Conservation (phyloP, 2,888 invertebrate genomes). For the Phalangium opilio region DNA sequence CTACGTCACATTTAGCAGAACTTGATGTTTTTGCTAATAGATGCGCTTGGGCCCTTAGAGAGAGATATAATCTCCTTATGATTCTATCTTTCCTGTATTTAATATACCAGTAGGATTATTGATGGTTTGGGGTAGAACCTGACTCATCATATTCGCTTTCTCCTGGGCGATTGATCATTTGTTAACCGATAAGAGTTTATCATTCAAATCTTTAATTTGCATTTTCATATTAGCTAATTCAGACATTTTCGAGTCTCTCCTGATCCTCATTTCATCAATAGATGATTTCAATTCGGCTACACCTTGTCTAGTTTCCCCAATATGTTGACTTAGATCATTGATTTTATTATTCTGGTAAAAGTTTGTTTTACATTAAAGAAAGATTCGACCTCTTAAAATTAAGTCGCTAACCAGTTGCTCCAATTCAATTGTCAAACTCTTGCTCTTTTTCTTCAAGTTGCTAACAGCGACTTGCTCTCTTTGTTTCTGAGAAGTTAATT, state of each 20-base stretch:
- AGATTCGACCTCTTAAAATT: background rate
- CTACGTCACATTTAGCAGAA: too few species aligned
- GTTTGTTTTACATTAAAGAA: slow-evolving; percentile 3
- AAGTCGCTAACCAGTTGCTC: slow-evolving; percentile 39
- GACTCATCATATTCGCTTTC: slow-evolving; percentile 27
- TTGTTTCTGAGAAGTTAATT: slow-evolving; percentile 68
- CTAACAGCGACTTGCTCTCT: slow-evolving; percentile 70
- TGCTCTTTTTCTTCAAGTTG: slow-evolving; percentile 70
- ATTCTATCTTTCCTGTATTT: too few species aligned
- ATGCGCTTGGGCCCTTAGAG: too few species aligned
- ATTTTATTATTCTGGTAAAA: slow-evolving; percentile 46
- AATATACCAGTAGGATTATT: slow-evolving; percentile 27
- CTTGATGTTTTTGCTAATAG: too few species aligned
- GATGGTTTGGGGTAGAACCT: slow-evolving; percentile 24
- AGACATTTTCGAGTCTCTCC: slow-evolving; percentile 76
- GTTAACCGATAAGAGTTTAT: slow-evolving; percentile 24
- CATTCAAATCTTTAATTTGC: slow-evolving; percentile 16
- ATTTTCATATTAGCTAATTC: slow-evolving; percentile 48
- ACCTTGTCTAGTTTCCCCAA: slow-evolving; percentile 64
- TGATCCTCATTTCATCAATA: slow-evolving; percentile 86
- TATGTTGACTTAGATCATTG: slow-evolving; percentile 60
- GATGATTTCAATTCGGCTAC: slow-evolving; percentile 81
- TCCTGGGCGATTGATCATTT: slow-evolving; percentile 29
- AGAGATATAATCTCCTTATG: too few species aligned
- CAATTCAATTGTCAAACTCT: slow-evolving; percentile 58